Evolutionary conservation across 2,113 vertebrate genomes (phyloP), one percentile per base, ranked within the genome.

Genomic region (Trichomycterus rosablanca): DNA sequence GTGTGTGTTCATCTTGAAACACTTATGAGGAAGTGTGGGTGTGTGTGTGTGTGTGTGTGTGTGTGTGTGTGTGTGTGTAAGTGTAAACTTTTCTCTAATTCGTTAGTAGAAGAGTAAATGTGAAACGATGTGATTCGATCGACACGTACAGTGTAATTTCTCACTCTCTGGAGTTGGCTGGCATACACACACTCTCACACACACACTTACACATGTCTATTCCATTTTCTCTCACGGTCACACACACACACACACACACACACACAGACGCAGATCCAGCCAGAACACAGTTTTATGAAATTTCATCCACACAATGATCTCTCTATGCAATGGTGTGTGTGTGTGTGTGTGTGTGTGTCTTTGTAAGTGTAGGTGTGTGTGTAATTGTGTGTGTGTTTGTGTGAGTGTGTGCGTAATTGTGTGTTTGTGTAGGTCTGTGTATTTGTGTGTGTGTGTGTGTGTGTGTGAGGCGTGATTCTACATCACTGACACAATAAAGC

Each of bases 201-300:
- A n/a, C n/a, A n/a, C n/a, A n/a, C 19, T 45, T 15, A 46, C 18
- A 46, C 10, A 16, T 15, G 7, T 7, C 2, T 23, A 37, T 37
- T 15, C 10, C 5, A 18, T 22, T 18, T n/a, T 24, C 8, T 32
- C 56, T 19, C 43, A n/a, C n/a, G n/a, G n/a, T n/a, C n/a, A 32
- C 40, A 58, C 40, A 58, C 23, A 44, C 37, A 40, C 22, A 43
- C 39, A 20, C 56, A 45, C 26, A n/a, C 16, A 19, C 15, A 19
- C 15, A 34, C 28, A 34, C 30, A 49, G 12, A 49, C 46, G 10
- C 7, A 6, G n/a, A n/a, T n/a, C n/a, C n/a, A 20, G 46, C 64
- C 64, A 59, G 52, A 20, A 30, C 28, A 44, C 8, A 12, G 50
- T 18, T 52, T 39, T 43, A 52, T n/a, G 4, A 50, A 66, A 66